Percentiles rank a stretch among this genome's conserved stretches.
Conservation (phyloP, 2,797 vertebrate genomes). For the Microctenopoma lineatum region DNA sequence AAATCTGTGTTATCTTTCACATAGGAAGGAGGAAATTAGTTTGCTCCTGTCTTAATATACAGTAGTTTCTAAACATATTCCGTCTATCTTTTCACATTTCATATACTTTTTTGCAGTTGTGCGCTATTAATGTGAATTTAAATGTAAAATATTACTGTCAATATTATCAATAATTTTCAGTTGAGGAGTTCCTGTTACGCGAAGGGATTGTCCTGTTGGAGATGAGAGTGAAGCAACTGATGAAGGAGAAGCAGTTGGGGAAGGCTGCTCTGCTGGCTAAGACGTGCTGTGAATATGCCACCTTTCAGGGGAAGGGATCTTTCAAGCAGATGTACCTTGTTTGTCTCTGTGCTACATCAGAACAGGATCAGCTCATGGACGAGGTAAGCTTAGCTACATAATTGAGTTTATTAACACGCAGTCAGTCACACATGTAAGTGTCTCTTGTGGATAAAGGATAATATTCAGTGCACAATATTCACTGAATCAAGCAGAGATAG, state of each 20-base stretch:
- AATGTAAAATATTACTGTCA: not conserved
- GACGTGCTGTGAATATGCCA: slow-evolving; percentile 87
- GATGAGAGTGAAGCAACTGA: slow-evolving; percentile 95
- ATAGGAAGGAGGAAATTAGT: not conserved
- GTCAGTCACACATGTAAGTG: not conserved
- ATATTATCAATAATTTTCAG: slow-evolving; percentile 77
- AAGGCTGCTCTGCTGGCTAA: slow-evolving; percentile 91
- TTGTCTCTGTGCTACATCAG: slow-evolving; percentile 91
- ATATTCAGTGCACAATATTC: no score
- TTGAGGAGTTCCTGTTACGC: slow-evolving; percentile 88
- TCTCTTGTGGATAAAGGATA: no score
- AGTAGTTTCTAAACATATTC: no score
- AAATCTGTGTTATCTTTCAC: not conserved
- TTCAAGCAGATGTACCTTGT: slow-evolving; percentile 96
- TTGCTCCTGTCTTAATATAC: not conserved
- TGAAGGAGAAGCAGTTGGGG: slow-evolving; percentile 88
- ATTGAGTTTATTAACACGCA: not conserved
- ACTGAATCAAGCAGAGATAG: no score
- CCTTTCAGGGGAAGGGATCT: slow-evolving; percentile 86
- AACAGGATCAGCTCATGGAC: slow-evolving; percentile 91
- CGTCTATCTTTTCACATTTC: no score
- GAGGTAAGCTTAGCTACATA: slow-evolving; percentile 83
- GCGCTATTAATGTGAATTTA: no score
- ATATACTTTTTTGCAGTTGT: no score
- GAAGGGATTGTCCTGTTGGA: slow-evolving; percentile 91